Evolutionary conservation across 2,797 vertebrate species (phyloP).

Genomic region (Furcifer pardalis): DNA sequence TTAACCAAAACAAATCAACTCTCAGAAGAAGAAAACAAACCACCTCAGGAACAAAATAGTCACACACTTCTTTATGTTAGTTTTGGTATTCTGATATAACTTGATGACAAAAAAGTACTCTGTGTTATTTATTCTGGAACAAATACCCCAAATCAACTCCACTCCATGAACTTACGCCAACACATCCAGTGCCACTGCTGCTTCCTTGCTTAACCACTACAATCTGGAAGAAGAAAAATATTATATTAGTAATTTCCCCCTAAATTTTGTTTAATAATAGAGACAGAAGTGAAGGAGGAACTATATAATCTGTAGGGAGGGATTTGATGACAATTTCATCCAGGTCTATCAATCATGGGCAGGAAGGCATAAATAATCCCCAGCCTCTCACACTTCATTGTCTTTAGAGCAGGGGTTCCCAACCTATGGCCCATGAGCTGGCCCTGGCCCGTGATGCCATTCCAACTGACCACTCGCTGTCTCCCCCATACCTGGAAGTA

Average conservation of each 20-base stretch:
- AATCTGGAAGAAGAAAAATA: background rate
- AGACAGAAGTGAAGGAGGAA: background rate
- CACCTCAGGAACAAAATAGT: background rate
- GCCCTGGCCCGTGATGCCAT: too few relatives aligned
- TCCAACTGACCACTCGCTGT: too few relatives aligned
- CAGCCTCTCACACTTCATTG: background rate
- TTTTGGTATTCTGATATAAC: background rate
- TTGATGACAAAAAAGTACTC: background rate
- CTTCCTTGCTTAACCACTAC: constrained; percentile 19
- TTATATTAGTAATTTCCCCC: background rate
- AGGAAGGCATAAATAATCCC: background rate
- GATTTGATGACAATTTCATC: too few relatives aligned
- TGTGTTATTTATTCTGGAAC: background rate
- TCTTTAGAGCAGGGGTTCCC: background rate
- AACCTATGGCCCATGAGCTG: background rate
- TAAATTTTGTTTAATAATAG: background rate
- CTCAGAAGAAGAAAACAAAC: background rate
- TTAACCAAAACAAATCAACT: background rate
- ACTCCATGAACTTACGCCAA: constrained; percentile 8
- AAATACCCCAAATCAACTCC: background rate
- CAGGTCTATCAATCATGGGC: background rate
- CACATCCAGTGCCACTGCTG: constrained; percentile 1
- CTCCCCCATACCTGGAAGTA: too few relatives aligned
- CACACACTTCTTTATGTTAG: background rate
- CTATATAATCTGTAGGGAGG: background rate